phyloP scores from a whole-genome alignment of 2,113 vertebrate genomes.

The Ibidorhyncha struthersii region DNA sequence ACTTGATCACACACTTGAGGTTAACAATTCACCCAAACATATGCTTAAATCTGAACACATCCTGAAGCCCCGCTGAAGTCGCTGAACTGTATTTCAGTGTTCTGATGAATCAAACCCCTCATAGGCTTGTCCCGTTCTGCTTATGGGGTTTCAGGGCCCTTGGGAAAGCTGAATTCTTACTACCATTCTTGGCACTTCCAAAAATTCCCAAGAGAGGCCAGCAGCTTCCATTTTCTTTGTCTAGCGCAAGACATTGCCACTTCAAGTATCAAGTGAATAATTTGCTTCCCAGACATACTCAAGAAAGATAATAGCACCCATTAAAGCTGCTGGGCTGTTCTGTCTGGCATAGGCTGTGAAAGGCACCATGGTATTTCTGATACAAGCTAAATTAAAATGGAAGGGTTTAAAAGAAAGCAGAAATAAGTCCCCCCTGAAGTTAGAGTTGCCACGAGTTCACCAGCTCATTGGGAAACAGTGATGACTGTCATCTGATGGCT shows the following conservation, averaged over 20 bases:
- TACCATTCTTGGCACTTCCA: background rate
- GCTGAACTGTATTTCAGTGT: background rate
- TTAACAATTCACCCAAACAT: slow-evolving; percentile 34
- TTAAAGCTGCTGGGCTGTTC: background rate
- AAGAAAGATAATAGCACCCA: background rate
- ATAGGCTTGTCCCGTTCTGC: background rate
- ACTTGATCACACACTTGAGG: background rate
- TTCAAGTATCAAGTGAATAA: background rate
- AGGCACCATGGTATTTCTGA: background rate
- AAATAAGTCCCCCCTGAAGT: background rate
- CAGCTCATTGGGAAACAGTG: background rate
- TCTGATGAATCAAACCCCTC: background rate
- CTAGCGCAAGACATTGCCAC: background rate
- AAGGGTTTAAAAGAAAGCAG: background rate
- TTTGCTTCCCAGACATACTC: background rate
- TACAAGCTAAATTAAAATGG: background rate
- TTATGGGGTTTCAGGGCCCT: background rate
- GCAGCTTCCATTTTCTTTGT: background rate
- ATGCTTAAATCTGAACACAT: background rate
- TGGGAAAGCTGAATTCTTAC: background rate
- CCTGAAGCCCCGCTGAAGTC: background rate
- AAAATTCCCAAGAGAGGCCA: background rate
- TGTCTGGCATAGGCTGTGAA: background rate
- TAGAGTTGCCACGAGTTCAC: background rate
- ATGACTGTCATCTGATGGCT: background rate